A percentile compares a stretch with the other conserved stretches of the same genome.
Evolutionary conservation across 2,888 invertebrate genomes (phyloP).

Genomic region (Caenorhabditis macrosperma): DNA sequence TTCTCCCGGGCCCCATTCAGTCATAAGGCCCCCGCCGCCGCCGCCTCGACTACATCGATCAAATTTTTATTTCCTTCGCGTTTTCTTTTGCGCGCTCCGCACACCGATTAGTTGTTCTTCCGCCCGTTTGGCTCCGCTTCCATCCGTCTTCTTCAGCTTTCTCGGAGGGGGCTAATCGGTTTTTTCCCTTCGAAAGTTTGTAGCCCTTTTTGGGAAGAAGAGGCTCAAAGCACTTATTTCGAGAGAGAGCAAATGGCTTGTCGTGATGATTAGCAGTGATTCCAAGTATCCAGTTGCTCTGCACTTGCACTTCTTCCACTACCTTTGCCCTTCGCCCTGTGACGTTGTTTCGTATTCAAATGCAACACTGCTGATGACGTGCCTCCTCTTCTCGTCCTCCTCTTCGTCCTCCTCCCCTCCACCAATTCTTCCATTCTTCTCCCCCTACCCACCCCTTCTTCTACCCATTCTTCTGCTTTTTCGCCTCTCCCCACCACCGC

Average conservation of each 20-base stretch:
- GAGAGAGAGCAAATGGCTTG: not conserved
- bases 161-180: not conserved
- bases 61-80: slow-evolving; percentile 17
- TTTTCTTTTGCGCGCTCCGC: slow-evolving; percentile 6
- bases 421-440: slow-evolving; percentile 2
- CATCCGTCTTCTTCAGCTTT: slow-evolving; percentile 9
- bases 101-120: slow-evolving; percentile 7
- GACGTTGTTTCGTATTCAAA: slow-evolving; percentile 40
- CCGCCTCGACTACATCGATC: slow-evolving; percentile 45
- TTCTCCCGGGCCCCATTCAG: slow-evolving; percentile 22
- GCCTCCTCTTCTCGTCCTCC: not conserved
- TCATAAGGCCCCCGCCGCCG: slow-evolving; percentile 21
- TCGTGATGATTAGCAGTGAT: no score
- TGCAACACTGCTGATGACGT: slow-evolving; percentile 27
- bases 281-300: not conserved
- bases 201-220: not conserved
- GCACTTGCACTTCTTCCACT: not conserved
- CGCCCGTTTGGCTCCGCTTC: slow-evolving; percentile 2
- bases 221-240: not conserved
- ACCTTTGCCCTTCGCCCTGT: slow-evolving; percentile 14
- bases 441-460: not conserved
- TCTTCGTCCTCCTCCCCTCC: not conserved
- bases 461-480: not conserved
- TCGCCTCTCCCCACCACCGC: not conserved
- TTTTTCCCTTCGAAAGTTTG: not conserved